These are phyloP conservation scores for Trichomycterus rosablanca DNA, from an alignment of 2,113 vertebrate genomes.

Conservation along the genomic window DNA sequence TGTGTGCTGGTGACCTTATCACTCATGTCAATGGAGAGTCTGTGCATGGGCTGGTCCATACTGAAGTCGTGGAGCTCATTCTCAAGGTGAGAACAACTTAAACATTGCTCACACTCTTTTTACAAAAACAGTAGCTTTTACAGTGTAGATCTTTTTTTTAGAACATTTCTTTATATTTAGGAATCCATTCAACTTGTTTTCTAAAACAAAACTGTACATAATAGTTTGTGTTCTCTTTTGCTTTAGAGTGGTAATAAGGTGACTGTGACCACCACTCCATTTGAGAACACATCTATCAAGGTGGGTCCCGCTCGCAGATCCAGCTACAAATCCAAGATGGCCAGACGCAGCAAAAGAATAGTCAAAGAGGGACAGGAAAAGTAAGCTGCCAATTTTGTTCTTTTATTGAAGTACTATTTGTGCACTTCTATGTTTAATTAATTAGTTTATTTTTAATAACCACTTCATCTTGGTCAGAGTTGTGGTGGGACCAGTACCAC, in stretches of 20 bases:
- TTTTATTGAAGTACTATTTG: neutral
- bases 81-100: slow-evolving; percentile 73
- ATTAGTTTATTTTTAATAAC: too few relatives aligned
- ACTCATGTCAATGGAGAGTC: slow-evolving; percentile 95
- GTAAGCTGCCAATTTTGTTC: slow-evolving; percentile 50
- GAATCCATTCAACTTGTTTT: neutral
- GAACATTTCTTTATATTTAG: neutral
- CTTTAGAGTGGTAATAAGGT: slow-evolving; percentile 87
- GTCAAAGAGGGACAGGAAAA: slow-evolving; percentile 81
- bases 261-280: slow-evolving; percentile 86
- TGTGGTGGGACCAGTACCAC: too few relatives aligned
- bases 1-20: slow-evolving; percentile 90
- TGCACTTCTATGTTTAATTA: too few relatives aligned
- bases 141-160: too few relatives aligned
- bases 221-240: neutral
- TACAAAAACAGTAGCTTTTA: too few relatives aligned
- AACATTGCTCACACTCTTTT: too few relatives aligned
- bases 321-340: slow-evolving; percentile 90
- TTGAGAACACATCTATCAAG: slow-evolving; percentile 92
- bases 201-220: neutral
- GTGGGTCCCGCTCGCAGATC: slow-evolving; percentile 84
- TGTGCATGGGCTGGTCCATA: slow-evolving; percentile 89
- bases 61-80: slow-evolving; percentile 90
- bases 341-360: slow-evolving; percentile 78
- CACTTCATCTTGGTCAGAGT: too few relatives aligned